Conservation (phyloP, 1,140 invertebrate genomes). For the Drosophila subpulchrella region DNA sequence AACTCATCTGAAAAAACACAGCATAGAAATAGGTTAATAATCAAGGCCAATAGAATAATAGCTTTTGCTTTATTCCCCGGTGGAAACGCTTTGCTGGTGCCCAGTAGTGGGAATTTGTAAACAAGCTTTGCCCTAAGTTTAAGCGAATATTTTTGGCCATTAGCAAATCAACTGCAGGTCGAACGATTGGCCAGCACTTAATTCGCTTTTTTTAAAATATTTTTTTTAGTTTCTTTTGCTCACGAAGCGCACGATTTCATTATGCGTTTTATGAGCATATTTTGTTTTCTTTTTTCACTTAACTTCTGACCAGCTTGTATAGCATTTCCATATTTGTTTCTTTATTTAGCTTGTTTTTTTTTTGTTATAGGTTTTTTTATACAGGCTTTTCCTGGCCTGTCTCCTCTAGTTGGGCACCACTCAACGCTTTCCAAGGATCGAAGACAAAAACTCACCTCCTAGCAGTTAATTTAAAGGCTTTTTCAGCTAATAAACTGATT, state of each 20-base stretch:
- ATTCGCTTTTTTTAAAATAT: slow-evolving; percentile 25
- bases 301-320: slow-evolving; percentile 8
- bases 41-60: background rate
- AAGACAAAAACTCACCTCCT: slow-evolving; percentile 51
- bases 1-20: slow-evolving; percentile 57
- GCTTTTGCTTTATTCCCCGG: background rate
- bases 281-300: slow-evolving; percentile 11
- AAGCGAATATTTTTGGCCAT: slow-evolving; percentile 18
- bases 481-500: slow-evolving; percentile 17
- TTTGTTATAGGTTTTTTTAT: slow-evolving; percentile 7
- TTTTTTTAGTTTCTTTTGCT: background rate
- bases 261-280: background rate
- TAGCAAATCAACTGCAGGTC: slow-evolving; percentile 22
- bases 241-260: background rate
- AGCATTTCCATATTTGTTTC: background rate
- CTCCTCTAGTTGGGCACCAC: slow-evolving; percentile 3
- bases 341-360: background rate
- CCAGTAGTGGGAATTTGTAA: slow-evolving; percentile 2
- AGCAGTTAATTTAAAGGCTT: slow-evolving; percentile 32
- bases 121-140: slow-evolving; percentile 7
- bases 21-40: slow-evolving; percentile 57
- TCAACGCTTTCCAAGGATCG: slow-evolving; percentile 3
- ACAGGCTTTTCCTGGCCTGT: slow-evolving; percentile 11
- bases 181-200: slow-evolving; percentile 32
- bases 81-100: background rate